Evolutionary conservation across 2,888 invertebrate species (phyloP).

Genomic region (Notodonta ziczac): DNA sequence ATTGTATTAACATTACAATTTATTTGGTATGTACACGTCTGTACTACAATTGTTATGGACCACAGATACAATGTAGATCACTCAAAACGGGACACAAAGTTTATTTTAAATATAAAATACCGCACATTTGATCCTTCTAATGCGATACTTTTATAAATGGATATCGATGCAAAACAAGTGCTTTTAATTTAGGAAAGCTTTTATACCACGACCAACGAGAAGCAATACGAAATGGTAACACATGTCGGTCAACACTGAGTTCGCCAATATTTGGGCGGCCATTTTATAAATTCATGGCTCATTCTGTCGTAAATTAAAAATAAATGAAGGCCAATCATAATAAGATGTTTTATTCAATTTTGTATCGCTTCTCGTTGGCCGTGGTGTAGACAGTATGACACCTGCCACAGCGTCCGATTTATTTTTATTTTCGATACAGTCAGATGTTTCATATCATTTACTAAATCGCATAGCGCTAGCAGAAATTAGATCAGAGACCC

Average conservation of each 20-base stretch:
- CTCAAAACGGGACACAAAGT: constrained; percentile 62
- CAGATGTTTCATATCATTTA: constrained; percentile 1
- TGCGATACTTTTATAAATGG: constrained; percentile 37
- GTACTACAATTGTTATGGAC: constrained; percentile 58
- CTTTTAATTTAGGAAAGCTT: not conserved
- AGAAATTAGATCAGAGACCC: too few species aligned
- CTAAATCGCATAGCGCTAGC: too few species aligned
- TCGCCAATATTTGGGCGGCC: too few species aligned
- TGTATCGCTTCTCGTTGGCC: too few species aligned
- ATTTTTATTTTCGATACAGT: constrained; percentile 8
- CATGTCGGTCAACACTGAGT: too few species aligned
- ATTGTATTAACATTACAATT: constrained; percentile 55
- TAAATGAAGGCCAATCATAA: too few species aligned
- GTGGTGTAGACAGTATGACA: too few species aligned
- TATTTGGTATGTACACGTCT: constrained; percentile 65
- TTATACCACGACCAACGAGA: not conserved
- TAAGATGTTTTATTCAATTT: too few species aligned
- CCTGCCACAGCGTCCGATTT: constrained; percentile 1
- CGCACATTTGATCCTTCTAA: constrained; percentile 30
- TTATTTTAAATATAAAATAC: constrained; percentile 57
- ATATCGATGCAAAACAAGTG: not conserved
- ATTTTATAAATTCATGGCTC: too few species aligned
- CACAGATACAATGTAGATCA: constrained; percentile 63
- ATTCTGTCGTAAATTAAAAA: too few species aligned
- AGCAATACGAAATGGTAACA: too few species aligned